Evolutionary conservation across 2,113 vertebrate species (phyloP).

Genomic region (Abramis brama): DNA sequence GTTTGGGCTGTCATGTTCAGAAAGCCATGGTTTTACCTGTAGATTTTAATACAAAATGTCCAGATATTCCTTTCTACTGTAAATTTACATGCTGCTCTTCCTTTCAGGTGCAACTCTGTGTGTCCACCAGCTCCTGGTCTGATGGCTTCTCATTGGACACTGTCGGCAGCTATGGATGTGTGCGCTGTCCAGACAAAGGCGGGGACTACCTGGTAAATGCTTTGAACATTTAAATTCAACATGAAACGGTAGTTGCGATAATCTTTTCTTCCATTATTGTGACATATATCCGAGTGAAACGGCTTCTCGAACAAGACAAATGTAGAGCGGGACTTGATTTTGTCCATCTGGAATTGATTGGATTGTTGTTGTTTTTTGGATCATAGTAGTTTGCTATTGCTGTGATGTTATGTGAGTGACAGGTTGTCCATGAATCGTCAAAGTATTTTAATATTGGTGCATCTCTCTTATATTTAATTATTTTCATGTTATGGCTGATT

Average conservation of each 20-base stretch:
- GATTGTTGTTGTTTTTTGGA: too few species aligned
- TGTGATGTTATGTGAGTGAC: too few species aligned
- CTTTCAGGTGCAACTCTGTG: constrained; percentile 87
- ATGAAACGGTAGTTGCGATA: too few species aligned
- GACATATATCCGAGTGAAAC: too few species aligned
- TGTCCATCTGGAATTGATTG: neutral
- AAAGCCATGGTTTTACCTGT: neutral
- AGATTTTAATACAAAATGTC: neutral
- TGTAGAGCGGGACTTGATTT: too few species aligned
- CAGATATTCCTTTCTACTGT: neutral
- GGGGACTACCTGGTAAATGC: constrained; percentile 89
- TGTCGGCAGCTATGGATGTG: constrained; percentile 94
- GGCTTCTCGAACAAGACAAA: too few species aligned
- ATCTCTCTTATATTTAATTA: too few species aligned
- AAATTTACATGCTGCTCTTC: constrained; percentile 4
- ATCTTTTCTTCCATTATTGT: too few species aligned
- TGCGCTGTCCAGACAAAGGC: constrained; percentile 84
- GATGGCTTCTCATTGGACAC: constrained; percentile 92
- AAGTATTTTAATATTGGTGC: too few species aligned
- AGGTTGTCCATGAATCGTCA: too few species aligned
- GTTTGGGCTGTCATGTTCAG: neutral
- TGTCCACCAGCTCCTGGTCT: constrained; percentile 94
- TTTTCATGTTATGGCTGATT: too few species aligned
- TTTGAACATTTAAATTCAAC: neutral
- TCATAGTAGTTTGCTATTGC: too few species aligned